phyloP scores from a whole-genome alignment of 2,113 vertebrate species.

The Engraulis encrasicolus region DNA sequence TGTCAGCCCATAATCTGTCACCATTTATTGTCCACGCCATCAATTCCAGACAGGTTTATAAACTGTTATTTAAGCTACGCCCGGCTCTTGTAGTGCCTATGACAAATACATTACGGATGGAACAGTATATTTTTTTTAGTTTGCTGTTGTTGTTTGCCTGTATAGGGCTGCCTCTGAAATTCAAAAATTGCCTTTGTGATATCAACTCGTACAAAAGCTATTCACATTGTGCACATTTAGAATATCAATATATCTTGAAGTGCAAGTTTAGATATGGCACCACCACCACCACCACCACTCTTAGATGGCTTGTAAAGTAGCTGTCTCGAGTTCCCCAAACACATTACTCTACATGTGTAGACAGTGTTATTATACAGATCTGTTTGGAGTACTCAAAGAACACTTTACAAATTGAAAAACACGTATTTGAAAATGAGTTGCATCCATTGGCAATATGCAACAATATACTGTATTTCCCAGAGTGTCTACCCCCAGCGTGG shows the following conservation, averaged over 20 bases:
- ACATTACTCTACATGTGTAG: no score
- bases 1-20: constrained; percentile 78
- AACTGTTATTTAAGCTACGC: constrained; percentile 80
- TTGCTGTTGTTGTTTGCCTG: neutral
- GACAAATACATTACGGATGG: constrained; percentile 76
- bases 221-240: neutral
- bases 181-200: neutral
- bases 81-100: constrained; percentile 67
- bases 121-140: constrained; percentile 50
- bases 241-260: neutral
- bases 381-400: no score
- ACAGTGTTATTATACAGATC: no score
- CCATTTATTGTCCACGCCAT: constrained; percentile 75
- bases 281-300: neutral
- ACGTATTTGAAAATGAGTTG: no score
- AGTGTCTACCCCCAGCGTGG: neutral
- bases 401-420: no score
- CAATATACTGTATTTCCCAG: neutral
- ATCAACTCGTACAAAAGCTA: neutral
- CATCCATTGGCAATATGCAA: neutral
- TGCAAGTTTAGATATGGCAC: neutral
- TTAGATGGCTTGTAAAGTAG: no score
- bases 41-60: constrained; percentile 79
- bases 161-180: constrained; percentile 1
- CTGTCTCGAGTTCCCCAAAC: no score